phyloP scores from a whole-genome alignment of 2,888 invertebrate genomes.

The Stenodera caucasica region DNA sequence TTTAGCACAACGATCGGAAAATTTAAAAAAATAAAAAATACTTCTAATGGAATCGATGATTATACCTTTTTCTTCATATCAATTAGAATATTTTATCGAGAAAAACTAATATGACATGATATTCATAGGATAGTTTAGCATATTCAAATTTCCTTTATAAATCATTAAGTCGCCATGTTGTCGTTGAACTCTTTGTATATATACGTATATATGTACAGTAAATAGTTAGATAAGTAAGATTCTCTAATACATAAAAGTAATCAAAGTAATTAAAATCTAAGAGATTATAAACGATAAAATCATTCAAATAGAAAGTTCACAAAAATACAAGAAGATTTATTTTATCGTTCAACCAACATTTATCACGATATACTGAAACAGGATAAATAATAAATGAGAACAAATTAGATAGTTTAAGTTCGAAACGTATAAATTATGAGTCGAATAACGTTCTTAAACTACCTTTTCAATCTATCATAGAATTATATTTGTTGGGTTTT shows the following conservation, averaged over 20 bases:
- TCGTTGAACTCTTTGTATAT: too few species aligned
- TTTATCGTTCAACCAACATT: not conserved
- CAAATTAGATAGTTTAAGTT: not conserved
- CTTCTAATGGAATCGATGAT: slow-evolving; percentile 10
- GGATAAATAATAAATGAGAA: not conserved
- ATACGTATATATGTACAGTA: too few species aligned
- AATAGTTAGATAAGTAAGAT: too few species aligned
- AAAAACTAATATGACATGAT: not conserved
- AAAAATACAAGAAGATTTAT: not conserved
- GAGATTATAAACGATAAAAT: not conserved
- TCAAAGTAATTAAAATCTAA: not conserved
- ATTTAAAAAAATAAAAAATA: too few species aligned
- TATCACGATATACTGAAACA: not conserved
- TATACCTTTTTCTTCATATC: not conserved
- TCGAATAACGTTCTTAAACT: not conserved
- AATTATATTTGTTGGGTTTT: too few species aligned
- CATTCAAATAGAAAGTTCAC: not conserved
- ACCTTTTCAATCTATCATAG: too few species aligned
- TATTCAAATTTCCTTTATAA: slow-evolving; percentile 7
- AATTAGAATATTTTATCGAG: slow-evolving; percentile 9
- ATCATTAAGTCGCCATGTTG: not conserved
- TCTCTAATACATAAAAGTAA: not conserved
- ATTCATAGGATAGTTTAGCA: not conserved
- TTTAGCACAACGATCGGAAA: too few species aligned
- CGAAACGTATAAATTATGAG: not conserved